Conservation (phyloP, 2,888 invertebrate genomes). For the Hoplodrina blanda region DNA sequence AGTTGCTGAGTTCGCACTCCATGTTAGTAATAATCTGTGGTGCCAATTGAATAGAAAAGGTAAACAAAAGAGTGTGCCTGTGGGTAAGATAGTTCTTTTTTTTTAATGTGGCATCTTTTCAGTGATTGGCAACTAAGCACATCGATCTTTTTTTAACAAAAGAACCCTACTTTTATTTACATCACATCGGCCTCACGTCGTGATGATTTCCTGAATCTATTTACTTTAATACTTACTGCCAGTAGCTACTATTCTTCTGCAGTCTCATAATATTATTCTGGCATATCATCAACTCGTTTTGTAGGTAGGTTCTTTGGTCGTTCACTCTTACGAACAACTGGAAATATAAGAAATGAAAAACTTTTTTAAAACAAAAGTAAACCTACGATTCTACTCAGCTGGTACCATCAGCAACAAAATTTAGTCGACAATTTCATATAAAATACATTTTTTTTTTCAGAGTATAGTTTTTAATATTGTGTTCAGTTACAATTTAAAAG, state of each 20-base stretch:
- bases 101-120: background rate
- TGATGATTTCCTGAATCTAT: background rate
- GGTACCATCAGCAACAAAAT: background rate
- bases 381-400: background rate
- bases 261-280: slow-evolving; percentile 86
- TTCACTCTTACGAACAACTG: slow-evolving; percentile 87
- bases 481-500: too few species aligned
- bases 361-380: background rate
- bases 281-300: slow-evolving; percentile 87
- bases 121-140: background rate
- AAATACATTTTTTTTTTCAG: too few species aligned
- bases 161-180: background rate
- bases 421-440: background rate
- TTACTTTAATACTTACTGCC: slow-evolving; percentile 82
- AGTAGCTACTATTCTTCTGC: slow-evolving; percentile 83
- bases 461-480: too few species aligned
- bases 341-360: slow-evolving; percentile 38
- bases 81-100: background rate
- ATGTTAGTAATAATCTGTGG: background rate
- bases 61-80: too few species aligned
- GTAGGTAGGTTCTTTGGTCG: slow-evolving; percentile 87
- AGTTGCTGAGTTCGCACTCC: background rate
- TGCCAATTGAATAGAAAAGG: background rate
- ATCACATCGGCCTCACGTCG: background rate
- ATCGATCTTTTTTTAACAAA: background rate